Percentiles rank a stretch among this genome's conserved stretches.
phyloP scores from a whole-genome alignment of 1,140 invertebrate species.

The Sitobion miscanthi region DNA sequence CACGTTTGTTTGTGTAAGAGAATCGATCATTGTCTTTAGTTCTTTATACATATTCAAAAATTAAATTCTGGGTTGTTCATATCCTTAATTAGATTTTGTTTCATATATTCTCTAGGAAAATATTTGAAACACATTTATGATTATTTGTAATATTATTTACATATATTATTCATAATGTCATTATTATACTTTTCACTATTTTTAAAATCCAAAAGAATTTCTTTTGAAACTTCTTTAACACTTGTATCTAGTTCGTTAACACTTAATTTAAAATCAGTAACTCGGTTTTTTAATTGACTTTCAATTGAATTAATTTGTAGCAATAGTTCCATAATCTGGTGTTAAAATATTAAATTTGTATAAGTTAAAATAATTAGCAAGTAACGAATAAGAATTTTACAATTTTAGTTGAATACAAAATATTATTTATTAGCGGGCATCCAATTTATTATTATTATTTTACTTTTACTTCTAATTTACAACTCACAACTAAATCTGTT shows the following conservation, averaged over 20 bases:
- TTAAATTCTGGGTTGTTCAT: background rate
- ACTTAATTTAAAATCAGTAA: background rate
- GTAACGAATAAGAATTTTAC: background rate
- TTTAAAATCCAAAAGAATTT: background rate
- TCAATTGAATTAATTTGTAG: background rate
- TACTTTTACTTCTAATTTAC: background rate
- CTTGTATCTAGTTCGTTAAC: background rate
- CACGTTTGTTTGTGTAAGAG: background rate
- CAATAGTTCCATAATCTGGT: background rate
- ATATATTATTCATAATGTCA: background rate
- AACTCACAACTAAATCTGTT: background rate
- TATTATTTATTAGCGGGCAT: background rate
- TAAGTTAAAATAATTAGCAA: background rate
- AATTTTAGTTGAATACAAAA: background rate
- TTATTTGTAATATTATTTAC: background rate
- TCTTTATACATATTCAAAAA: background rate
- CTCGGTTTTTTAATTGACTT: background rate
- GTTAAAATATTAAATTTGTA: background rate
- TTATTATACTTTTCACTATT: background rate
- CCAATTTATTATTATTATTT: background rate
- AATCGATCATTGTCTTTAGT: background rate
- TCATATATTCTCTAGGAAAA: background rate
- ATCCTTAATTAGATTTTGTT: background rate
- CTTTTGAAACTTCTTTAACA: background rate
- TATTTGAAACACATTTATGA: background rate